Conservation (phyloP, 1,140 invertebrate species). For the Aphelenchoides fujianensis region DNA sequence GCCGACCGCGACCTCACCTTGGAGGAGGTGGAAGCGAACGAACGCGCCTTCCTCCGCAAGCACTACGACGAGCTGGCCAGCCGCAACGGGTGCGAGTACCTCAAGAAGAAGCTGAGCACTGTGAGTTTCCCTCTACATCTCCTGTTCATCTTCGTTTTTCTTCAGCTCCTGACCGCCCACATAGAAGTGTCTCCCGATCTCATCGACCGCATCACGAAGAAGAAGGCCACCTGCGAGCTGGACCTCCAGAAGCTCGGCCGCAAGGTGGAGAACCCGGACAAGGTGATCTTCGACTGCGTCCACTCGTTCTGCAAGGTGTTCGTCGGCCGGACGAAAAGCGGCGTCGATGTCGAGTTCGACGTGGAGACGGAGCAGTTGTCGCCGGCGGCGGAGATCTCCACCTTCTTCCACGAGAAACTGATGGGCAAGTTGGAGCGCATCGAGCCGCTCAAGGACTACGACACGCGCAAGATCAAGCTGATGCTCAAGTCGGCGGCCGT, state of each 20-base stretch:
- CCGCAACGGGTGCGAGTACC: slow-evolving; percentile 87
- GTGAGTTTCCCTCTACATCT: neutral
- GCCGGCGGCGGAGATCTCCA: neutral
- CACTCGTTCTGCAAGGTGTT: neutral
- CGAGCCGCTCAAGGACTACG: slow-evolving; percentile 4
- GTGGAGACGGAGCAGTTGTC: neutral
- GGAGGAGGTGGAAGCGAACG: slow-evolving; percentile 66
- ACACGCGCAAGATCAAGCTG: neutral
- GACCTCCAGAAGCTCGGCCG: neutral
- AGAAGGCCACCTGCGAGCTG: neutral
- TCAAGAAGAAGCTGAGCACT: slow-evolving; percentile 82
- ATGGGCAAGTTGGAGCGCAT: neutral
- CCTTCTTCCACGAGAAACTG: neutral
- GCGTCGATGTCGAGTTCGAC: neutral
- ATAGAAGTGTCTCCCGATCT: slow-evolving; percentile 98
- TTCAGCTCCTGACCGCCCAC: slow-evolving; percentile 89
- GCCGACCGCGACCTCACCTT: slow-evolving; percentile 84
- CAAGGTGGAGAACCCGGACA: neutral
- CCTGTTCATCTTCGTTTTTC: slow-evolving; percentile 4
- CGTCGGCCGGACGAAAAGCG: neutral
- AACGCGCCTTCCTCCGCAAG: slow-evolving; percentile 75
- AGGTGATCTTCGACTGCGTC: neutral
- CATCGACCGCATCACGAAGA: slow-evolving; percentile 62
- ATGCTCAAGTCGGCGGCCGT: neutral
- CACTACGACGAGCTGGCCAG: slow-evolving; percentile 92